These are phyloP conservation scores for Champsocephalus gunnari DNA, from an alignment of 2,797 vertebrate species.

Conservation along the genomic window DNA sequence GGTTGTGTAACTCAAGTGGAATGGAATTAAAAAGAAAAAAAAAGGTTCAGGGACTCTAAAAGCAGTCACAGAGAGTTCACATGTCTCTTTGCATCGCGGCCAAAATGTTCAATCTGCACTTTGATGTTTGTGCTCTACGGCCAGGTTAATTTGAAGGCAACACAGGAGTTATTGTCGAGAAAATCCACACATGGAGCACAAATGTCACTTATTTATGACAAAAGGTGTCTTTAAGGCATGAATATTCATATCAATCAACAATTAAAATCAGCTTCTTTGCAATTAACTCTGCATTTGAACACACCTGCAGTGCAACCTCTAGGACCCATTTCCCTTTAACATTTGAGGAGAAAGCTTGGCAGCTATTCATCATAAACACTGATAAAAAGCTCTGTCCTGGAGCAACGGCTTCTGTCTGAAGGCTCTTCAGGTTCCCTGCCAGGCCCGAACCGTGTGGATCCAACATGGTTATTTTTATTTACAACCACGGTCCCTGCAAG, in stretches of 20 bases:
- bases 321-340: not conserved
- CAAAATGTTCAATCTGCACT: slow-evolving; percentile 42
- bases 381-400: slow-evolving; percentile 31
- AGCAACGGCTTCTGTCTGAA: slow-evolving; percentile 22
- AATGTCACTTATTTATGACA: not conserved
- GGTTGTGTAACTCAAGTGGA: slow-evolving; percentile 69
- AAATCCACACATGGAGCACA: not conserved
- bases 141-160: not conserved
- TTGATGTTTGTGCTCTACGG: slow-evolving; percentile 46
- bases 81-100: slow-evolving; percentile 29
- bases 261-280: slow-evolving; percentile 23
- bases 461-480: slow-evolving; percentile 56
- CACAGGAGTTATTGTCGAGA: not conserved
- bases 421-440: slow-evolving; percentile 10
- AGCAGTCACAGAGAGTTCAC: slow-evolving; percentile 70
- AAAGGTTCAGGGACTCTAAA: slow-evolving; percentile 46
- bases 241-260: slow-evolving; percentile 4
- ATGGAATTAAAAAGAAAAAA: slow-evolving; percentile 51
- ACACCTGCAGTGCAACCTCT: not conserved
- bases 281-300: not conserved
- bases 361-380: slow-evolving; percentile 14
- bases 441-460: slow-evolving; percentile 19
- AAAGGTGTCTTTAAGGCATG: slow-evolving; percentile 2
- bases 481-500: slow-evolving; percentile 33
- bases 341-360: slow-evolving; percentile 1